phyloP scores from a whole-genome alignment of 2,113 vertebrate species.

The Ploceus nigricollis region DNA sequence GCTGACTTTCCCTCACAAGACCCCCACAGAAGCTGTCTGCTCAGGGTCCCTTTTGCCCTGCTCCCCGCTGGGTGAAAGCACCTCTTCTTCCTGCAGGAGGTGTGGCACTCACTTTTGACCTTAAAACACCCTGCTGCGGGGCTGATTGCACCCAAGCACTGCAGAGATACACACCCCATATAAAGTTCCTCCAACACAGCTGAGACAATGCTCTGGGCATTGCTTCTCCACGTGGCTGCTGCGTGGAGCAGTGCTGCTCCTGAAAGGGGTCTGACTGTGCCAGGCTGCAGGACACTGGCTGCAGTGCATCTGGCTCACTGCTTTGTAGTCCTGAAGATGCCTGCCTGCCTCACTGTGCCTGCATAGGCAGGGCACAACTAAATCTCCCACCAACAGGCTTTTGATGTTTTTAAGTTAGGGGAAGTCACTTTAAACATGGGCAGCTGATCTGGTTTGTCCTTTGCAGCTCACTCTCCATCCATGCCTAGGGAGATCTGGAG shows the following conservation, averaged over 20 bases:
- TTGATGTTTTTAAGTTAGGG: not conserved
- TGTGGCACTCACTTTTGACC: not conserved
- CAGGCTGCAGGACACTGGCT: not conserved
- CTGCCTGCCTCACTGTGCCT: fast-evolving
- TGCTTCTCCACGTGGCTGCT: fast-evolving
- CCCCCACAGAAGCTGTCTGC: not conserved
- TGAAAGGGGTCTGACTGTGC: not conserved
- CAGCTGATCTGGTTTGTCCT: not conserved
- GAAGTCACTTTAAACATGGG: not conserved
- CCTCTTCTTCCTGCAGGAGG: not conserved
- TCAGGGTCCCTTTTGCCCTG: fast-evolving
- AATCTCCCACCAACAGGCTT: not conserved
- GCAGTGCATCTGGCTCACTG: not conserved
- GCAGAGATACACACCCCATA: too few relatives aligned
- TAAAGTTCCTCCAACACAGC: not conserved
- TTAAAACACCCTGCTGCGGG: fast-evolving
- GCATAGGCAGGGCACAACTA: not conserved
- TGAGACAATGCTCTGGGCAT: fast-evolving
- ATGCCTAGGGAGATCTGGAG: not conserved
- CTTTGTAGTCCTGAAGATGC: not conserved
- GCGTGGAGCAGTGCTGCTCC: not conserved
- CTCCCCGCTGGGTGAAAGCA: fast-evolving
- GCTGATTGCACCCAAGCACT: not conserved
- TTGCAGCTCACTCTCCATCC: too few relatives aligned
- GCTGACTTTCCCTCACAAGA: not conserved